Percentiles rank a stretch among this genome's conserved stretches.
Conservation (phyloP, 1,140 invertebrate genomes). For the Drosophila santomea region DNA sequence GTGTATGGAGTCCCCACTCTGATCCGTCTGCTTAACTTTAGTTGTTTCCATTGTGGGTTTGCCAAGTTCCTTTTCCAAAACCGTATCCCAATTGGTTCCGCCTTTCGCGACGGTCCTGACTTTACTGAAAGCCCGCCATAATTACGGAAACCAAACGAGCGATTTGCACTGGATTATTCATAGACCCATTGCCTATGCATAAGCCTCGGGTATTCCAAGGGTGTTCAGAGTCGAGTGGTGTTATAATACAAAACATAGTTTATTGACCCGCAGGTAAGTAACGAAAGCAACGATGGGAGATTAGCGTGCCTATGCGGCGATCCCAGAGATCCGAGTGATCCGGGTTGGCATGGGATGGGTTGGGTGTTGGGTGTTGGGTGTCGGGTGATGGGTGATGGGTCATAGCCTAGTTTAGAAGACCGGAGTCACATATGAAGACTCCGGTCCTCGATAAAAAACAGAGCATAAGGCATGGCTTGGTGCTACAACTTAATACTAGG, state of each 20-base stretch:
- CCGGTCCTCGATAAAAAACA: neutral
- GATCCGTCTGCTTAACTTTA: neutral
- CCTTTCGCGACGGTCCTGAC: conserved; percentile 9
- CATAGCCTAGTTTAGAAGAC: neutral
- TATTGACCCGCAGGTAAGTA: conserved; percentile 62
- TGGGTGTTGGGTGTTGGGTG: neutral
- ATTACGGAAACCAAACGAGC: conserved; percentile 5
- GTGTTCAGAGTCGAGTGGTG: conserved; percentile 1
- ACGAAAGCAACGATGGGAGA: conserved; percentile 52
- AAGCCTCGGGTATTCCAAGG: neutral
- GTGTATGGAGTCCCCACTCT: conserved; percentile 21
- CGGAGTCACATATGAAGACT: neutral
- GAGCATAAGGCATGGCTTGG: conserved; percentile 28
- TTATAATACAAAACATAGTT: conserved; percentile 55
- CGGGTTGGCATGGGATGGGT: conserved; percentile 12
- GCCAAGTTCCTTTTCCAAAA: neutral
- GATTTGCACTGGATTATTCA: conserved; percentile 5
- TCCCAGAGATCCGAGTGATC: conserved; percentile 8
- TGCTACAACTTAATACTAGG: conserved; percentile 52
- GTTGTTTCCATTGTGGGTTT: conserved; percentile 22
- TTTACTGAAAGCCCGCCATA: conserved; percentile 31
- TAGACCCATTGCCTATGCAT: conserved; percentile 23
- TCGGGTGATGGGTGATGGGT: neutral
- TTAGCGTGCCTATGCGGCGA: conserved; percentile 26
- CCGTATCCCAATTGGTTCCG: conserved; percentile 15